Evolutionary conservation across 2,113 vertebrate genomes (phyloP).

Genomic region (Pitta sordida): DNA sequence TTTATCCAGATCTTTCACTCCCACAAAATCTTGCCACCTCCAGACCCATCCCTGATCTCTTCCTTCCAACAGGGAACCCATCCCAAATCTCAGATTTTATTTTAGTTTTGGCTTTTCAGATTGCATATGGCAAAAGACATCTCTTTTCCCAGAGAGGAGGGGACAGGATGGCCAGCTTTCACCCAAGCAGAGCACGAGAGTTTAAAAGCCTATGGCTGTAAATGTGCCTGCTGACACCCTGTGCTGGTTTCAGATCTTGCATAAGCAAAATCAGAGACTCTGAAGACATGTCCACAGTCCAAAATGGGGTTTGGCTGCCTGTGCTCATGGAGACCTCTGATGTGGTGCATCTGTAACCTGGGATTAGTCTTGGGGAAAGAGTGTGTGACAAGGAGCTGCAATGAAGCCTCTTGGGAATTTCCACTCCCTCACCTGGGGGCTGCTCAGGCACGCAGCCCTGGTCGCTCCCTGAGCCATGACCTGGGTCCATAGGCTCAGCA

Average conservation of each 20-base stretch:
- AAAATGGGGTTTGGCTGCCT: neutral
- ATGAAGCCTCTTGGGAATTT: neutral
- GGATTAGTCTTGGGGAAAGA: neutral
- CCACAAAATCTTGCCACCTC: neutral
- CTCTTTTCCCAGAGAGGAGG: neutral
- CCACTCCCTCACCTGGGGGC: fast-evolving
- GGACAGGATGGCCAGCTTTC: neutral
- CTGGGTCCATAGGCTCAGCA: fast-evolving
- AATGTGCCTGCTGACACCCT: neutral
- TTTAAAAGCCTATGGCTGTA: fast-evolving
- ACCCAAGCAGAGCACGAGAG: neutral
- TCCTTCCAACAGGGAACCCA: neutral
- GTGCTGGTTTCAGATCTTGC: neutral
- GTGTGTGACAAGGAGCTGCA: neutral
- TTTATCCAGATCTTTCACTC: neutral
- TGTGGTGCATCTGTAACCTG: neutral
- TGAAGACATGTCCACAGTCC: fast-evolving
- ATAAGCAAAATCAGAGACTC: neutral
- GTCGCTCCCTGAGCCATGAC: neutral
- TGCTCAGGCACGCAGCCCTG: neutral
- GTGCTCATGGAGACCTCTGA: neutral
- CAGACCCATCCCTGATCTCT: neutral
- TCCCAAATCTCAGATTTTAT: neutral
- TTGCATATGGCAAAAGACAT: neutral
- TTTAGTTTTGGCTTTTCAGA: neutral